Evolutionary conservation across 2,797 vertebrate genomes (phyloP), one percentile per base, ranked within the genome.

Genomic region (Poeciliopsis infans): DNA sequence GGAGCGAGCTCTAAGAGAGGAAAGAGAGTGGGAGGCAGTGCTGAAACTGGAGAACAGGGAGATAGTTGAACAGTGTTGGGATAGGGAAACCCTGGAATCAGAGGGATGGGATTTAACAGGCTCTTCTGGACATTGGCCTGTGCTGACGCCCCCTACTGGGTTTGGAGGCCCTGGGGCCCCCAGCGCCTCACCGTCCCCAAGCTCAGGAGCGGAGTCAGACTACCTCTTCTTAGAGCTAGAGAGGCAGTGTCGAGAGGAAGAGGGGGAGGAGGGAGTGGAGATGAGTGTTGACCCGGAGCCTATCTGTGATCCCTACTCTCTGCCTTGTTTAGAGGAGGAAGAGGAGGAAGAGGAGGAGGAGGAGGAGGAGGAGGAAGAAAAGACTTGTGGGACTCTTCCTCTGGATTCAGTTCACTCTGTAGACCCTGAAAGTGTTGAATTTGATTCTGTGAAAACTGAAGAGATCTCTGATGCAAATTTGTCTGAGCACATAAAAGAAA

Each of bases 21-120:
- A 96, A 84, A 89, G 90, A 72, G 95, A 95, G 83, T 96, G 95
- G 94, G 96, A 96, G 94, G 96, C 93, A 46, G 95, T 96, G 94
- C 95, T 95, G 86, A 97, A 95, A 95, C 94, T 96, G 88, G 94
- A 95, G 92, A 97, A 88, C 88, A 95, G 90, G 86, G 95, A 95
- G 82, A 86, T 89, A 25, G 82, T 89, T 61, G 91, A 93, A 74
- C 92, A 90, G 79, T 82, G 91, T 53, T 94, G 93, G 93, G 87
- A 90, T 46, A 87, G 85, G 77, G 91, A 93, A 83, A 92, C 92
- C 59, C 89, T 93, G 83, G 94, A 95, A 87, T 90, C 94, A 51
- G 92, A 95, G 49, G 84, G 92, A 72, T 96, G 94, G 95, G 95
- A 94, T 80, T 80, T 94, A 79, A 83, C 93, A 0, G 87, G 84